Conservation (phyloP, 2,113 vertebrate genomes). For the Onychostoma macrolepis region DNA sequence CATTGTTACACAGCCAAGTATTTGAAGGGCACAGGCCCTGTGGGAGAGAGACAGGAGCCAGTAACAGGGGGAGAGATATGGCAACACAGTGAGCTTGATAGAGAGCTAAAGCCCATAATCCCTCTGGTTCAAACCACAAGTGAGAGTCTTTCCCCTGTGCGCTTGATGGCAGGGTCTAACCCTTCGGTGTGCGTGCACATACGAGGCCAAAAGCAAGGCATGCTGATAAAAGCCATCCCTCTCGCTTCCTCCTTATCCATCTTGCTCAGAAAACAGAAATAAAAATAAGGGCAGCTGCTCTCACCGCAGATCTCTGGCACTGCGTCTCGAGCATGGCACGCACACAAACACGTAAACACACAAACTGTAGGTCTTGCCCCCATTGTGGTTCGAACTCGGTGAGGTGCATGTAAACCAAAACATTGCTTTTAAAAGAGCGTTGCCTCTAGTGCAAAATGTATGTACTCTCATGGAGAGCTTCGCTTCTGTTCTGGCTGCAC, state of each 20-base stretch:
- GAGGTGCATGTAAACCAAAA: constrained; percentile 35
- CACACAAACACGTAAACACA: constrained; percentile 56
- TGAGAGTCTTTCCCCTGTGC: constrained; percentile 15
- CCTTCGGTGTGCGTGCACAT: neutral
- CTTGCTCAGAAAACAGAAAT: constrained; percentile 43
- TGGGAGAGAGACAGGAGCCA: constrained; percentile 44
- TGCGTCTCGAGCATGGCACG: constrained; percentile 61
- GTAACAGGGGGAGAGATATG: constrained; percentile 36
- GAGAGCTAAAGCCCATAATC: constrained; percentile 45
- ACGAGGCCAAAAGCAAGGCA: neutral
- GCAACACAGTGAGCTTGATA: constrained; percentile 27
- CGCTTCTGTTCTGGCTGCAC: constrained; percentile 18
- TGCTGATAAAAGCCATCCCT: constrained; percentile 20
- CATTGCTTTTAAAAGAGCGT: constrained; percentile 45
- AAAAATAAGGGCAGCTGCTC: constrained; percentile 78
- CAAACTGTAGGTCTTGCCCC: constrained; percentile 28
- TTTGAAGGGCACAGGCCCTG: constrained; percentile 47
- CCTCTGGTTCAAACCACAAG: constrained; percentile 41
- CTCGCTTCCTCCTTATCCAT: constrained; percentile 21
- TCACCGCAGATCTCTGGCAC: constrained; percentile 73
- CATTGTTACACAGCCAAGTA: constrained; percentile 41
- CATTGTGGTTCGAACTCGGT: constrained; percentile 18
- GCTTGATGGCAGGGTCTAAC: constrained; percentile 22
- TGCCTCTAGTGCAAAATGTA: constrained; percentile 4
- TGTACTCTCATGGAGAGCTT: constrained; percentile 25